Base-by-base conservation (phyloP, 2,113 vertebrate genomes). In the Thalassarche chlororhynchos region DNA sequence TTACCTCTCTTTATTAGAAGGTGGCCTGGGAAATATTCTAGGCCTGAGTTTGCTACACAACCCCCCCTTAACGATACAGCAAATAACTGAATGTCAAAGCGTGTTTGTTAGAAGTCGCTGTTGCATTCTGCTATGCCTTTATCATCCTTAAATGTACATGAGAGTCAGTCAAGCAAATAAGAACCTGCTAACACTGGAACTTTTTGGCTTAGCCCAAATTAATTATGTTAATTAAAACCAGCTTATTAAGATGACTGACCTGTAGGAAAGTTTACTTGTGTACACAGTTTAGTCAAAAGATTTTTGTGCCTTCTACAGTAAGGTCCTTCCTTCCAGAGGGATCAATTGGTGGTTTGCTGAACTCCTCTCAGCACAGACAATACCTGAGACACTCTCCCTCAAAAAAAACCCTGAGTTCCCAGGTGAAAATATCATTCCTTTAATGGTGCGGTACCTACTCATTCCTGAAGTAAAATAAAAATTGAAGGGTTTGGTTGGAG, bases 381-480 rank as follows among this genome's bases (percentile, higher is more conserved):
- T 36, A 89, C 42, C 26, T 11, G 5, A 89, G 21, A 19, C 13
- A 69, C 12, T 51, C 14, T 46, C 2, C 38, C 10, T 60, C 10
- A 4, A 4, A 10, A 47, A 78, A 78, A 49, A 47, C 6, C 34
- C 5, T 2, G 1, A 62, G 28, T 38, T 76, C 13, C 18, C 61
- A 90, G 17, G 34, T 44, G 57, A 90, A 95, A 86, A 60, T 26
- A 82, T 6, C 42, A 57, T 31, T 28, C 31, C 42, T 80, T 86
- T 77, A 81, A 62, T 1, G 1, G 32, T 17, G 12, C 85, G 3
- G 6, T 47, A 34, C 0, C 0, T 5, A 75, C 16, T 69, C 14
- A 55, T 3, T 76, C 36, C 52, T 90, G 58, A 91, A 70, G 11
- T 49, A 90, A 77, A 76, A 40, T 17, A 57, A 93, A 70, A 83